A percentile compares a stretch with the other conserved stretches of the same genome.
phyloP scores from a whole-genome alignment of 1,140 invertebrate genomes.

The Panulirus ornatus region DNA sequence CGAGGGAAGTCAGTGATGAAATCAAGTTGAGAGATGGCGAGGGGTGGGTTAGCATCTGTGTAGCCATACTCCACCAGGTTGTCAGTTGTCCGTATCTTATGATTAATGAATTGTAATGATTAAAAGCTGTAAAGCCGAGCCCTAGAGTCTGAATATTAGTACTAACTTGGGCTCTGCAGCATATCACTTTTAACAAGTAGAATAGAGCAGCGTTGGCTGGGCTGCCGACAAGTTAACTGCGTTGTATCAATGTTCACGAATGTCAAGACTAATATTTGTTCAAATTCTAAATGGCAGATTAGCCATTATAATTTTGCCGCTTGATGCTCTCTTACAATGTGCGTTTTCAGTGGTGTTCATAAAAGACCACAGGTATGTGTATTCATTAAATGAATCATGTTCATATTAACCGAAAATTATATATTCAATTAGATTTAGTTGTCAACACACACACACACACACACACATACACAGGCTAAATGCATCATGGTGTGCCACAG shows the following conservation, averaged over 20 bases:
- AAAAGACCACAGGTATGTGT: constrained; percentile 54
- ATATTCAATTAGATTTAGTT: constrained; percentile 58
- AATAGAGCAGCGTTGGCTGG: constrained; percentile 56
- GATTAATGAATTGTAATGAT: background rate
- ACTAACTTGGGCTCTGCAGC: constrained; percentile 48
- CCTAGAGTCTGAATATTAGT: constrained; percentile 37
- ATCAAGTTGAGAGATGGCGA: background rate
- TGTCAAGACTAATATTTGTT: constrained; percentile 61
- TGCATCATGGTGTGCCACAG: background rate
- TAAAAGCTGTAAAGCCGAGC: constrained; percentile 36
- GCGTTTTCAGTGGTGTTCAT: constrained; percentile 66
- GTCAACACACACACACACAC: constrained; percentile 24
- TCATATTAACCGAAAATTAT: constrained; percentile 59
- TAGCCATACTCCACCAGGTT: background rate
- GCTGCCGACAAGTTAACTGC: constrained; percentile 49
- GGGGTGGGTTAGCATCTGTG: background rate
- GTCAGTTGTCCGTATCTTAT: background rate
- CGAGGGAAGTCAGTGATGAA: background rate
- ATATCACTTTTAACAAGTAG: constrained; percentile 68
- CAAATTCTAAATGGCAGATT: constrained; percentile 52
- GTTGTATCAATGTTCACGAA: constrained; percentile 70
- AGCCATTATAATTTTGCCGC: constrained; percentile 55
- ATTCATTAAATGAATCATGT: constrained; percentile 63
- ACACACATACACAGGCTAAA: background rate
- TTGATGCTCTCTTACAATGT: constrained; percentile 68